Percentiles rank a stretch among this genome's conserved stretches.
These are phyloP conservation scores for Sebastes taczanowskii DNA, from an alignment of 2,797 vertebrate species.

Conservation along the genomic window DNA sequence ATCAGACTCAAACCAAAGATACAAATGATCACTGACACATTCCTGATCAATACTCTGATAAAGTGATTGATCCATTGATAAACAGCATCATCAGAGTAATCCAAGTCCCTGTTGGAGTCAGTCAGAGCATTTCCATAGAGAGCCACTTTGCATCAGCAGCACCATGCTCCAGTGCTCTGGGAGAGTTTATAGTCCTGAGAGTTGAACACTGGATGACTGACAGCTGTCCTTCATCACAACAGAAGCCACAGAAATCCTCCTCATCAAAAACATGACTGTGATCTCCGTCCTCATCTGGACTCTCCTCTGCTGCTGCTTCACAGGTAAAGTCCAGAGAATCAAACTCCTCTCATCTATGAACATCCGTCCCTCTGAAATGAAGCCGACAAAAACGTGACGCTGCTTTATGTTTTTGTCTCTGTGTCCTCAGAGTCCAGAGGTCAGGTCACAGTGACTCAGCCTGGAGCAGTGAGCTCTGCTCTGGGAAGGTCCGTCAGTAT, in stretches of 20 bases:
- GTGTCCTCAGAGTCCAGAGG: conserved; percentile 30
- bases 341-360: conserved; percentile 14
- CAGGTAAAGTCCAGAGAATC: conserved; percentile 27
- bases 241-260: too few relatives aligned
- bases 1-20: too few relatives aligned
- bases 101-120: not conserved
- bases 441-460: conserved; percentile 19
- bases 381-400: conserved; percentile 6
- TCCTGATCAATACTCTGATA: not conserved
- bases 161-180: too few relatives aligned
- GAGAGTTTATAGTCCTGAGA: too few relatives aligned
- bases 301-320: conserved; percentile 23
- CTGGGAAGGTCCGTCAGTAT: not conserved
- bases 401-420: conserved; percentile 11
- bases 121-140: too few relatives aligned
- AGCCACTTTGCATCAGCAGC: too few relatives aligned
- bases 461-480: not conserved
- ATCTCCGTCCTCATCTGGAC: too few relatives aligned
- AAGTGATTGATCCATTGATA: not conserved
- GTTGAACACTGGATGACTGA: too few relatives aligned
- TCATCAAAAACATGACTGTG: too few relatives aligned
- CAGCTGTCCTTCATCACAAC: too few relatives aligned
- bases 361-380: conserved; percentile 28
- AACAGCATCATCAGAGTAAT: too few relatives aligned
- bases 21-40: too few relatives aligned